These are phyloP conservation scores for Acleris holmiana DNA, from an alignment of 2,888 invertebrate genomes.

Conservation along the genomic window DNA sequence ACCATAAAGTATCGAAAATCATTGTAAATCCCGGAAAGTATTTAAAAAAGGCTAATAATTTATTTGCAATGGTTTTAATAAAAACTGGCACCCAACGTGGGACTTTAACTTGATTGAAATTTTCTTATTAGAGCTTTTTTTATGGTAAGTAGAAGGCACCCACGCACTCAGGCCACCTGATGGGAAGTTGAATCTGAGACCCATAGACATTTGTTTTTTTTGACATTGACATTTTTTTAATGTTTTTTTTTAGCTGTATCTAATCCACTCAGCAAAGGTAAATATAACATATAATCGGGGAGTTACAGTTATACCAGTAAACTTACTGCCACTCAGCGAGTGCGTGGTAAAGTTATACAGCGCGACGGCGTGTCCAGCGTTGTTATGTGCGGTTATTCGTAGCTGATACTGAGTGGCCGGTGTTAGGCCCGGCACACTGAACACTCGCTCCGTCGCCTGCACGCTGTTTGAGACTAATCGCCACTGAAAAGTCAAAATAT, in stretches of 20 bases:
- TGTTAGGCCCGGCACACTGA: slow-evolving; percentile 90
- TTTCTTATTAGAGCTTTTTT: neutral
- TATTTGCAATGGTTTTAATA: neutral
- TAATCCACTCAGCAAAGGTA: neutral
- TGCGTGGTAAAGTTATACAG: slow-evolving; percentile 94
- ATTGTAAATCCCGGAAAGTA: no score
- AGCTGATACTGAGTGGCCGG: slow-evolving; percentile 91
- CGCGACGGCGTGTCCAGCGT: slow-evolving; percentile 93
- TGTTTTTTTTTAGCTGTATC: no score
- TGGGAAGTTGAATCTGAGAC: no score
- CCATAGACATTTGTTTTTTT: no score
- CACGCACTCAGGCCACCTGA: no score
- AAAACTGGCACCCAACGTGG: slow-evolving; percentile 23
- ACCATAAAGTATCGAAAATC: no score
- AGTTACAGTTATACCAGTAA: neutral
- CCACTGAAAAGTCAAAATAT: slow-evolving; percentile 82
- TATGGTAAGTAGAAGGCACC: no score
- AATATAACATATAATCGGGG: neutral
- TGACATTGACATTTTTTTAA: no score
- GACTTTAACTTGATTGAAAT: neutral
- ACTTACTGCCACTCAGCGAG: slow-evolving; percentile 89
- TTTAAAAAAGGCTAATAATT: slow-evolving; percentile 5
- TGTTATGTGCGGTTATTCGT: slow-evolving; percentile 92
- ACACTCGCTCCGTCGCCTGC: slow-evolving; percentile 91
- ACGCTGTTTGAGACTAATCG: slow-evolving; percentile 92